Evolutionary conservation across 2,888 invertebrate genomes (phyloP).

Genomic region (Lasius platythorax): DNA sequence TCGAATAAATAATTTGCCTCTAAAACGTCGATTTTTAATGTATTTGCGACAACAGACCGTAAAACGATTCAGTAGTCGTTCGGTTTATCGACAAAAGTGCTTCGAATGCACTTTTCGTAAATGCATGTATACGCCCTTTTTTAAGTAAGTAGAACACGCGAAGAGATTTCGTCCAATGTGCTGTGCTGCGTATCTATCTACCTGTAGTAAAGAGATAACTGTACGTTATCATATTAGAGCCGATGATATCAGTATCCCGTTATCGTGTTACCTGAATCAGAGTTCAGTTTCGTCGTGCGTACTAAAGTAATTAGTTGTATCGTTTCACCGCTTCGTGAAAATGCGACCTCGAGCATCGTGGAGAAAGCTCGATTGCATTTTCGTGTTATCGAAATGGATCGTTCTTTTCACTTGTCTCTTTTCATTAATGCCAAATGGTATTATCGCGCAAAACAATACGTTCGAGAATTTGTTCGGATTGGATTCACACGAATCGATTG

Average conservation of each 20-base stretch:
- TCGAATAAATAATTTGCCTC: constrained; percentile 71
- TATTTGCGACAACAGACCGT: constrained; percentile 6
- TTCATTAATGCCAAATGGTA: not conserved
- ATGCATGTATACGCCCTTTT: constrained; percentile 32
- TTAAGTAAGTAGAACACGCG: constrained; percentile 73
- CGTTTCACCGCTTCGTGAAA: constrained; percentile 50
- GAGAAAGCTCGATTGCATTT: constrained; percentile 46
- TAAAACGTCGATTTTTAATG: constrained; percentile 38
- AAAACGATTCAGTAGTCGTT: not conserved
- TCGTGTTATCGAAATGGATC: constrained; percentile 36
- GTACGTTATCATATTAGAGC: constrained; percentile 78
- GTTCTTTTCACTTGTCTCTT: constrained; percentile 29
- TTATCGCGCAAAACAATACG: constrained; percentile 64
- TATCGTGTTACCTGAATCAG: constrained; percentile 73
- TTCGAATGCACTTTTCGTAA: not conserved
- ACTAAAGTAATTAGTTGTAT: constrained; percentile 70
- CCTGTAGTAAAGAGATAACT: constrained; percentile 79
- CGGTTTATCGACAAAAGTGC: not conserved
- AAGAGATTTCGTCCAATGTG: constrained; percentile 42
- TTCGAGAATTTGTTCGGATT: constrained; percentile 78
- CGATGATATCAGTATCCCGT: constrained; percentile 78
- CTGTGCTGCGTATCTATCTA: constrained; percentile 60
- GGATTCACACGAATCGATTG: constrained; percentile 46
- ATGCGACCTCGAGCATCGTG: constrained; percentile 62
- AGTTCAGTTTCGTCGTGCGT: constrained; percentile 71